phyloP scores from a whole-genome alignment of 2,888 invertebrate species.

The Eulithis prunata region DNA sequence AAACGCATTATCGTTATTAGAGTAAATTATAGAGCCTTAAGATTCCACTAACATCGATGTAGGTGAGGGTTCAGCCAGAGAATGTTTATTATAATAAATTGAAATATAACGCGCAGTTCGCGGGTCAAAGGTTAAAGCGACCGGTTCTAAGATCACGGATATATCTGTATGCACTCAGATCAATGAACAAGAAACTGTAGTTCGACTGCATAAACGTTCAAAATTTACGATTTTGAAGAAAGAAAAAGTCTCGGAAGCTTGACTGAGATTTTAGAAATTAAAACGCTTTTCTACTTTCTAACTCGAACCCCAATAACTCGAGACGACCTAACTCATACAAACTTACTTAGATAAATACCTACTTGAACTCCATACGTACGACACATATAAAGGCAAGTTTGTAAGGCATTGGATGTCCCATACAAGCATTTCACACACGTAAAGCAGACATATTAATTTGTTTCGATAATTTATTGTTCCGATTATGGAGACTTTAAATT shows the following conservation, averaged over 20 bases:
- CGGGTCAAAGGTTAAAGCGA: constrained; percentile 49
- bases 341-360: too few relatives aligned
- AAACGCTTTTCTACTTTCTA: too few relatives aligned
- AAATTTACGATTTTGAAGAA: too few relatives aligned
- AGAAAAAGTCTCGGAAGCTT: too few relatives aligned
- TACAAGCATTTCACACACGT: constrained; percentile 9
- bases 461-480: constrained; percentile 31
- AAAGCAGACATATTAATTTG: constrained; percentile 36
- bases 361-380: too few relatives aligned
- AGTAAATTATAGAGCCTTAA: constrained; percentile 15
- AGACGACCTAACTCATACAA: too few relatives aligned
- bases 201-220: too few relatives aligned
- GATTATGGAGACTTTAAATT: constrained; percentile 39
- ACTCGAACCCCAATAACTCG: too few relatives aligned
- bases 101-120: constrained; percentile 35
- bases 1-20: not conserved
- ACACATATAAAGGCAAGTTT: not conserved
- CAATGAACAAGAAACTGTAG: too few relatives aligned
- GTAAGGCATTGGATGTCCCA: constrained; percentile 7
- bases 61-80: constrained; percentile 49
- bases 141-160: constrained; percentile 40
- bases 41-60: constrained; percentile 29
- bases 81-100: constrained; percentile 41
- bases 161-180: constrained; percentile 22
- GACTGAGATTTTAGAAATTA: too few relatives aligned